These are phyloP conservation scores for Nestor notabilis DNA, from an alignment of 2,113 vertebrate species.

Conservation along the genomic window DNA sequence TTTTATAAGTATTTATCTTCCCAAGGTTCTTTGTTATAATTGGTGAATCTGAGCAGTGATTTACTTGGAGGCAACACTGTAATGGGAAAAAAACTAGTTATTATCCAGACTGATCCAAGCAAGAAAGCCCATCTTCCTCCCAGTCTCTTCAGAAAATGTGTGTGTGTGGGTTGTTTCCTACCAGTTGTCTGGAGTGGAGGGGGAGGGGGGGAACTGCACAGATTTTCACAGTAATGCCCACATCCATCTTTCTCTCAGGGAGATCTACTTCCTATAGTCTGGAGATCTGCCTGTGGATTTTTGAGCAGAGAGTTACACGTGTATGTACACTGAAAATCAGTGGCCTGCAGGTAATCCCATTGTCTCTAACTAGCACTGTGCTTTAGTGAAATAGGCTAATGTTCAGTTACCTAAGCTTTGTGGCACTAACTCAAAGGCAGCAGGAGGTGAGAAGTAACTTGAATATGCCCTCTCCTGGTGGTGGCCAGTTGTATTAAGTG, in stretches of 20 bases:
- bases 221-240: not conserved
- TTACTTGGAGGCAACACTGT: not conserved
- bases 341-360: not conserved
- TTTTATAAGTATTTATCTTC: not conserved
- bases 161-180: not conserved
- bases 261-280: not conserved
- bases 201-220: not conserved
- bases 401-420: not conserved
- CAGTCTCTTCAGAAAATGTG: not conserved
- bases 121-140: not conserved
- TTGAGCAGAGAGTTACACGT: not conserved
- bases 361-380: not conserved
- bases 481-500: not conserved
- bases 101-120: not conserved
- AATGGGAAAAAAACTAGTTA: not conserved
- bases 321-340: not conserved
- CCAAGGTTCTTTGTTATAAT: not conserved
- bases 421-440: not conserved
- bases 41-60: not conserved
- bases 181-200: not conserved
- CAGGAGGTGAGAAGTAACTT: not conserved
- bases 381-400: not conserved
- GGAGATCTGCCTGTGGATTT: not conserved
- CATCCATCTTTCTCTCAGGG: not conserved
- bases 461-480: not conserved